phyloP scores from a whole-genome alignment of 2,113 vertebrate species.

The Semnopithecus entellus region DNA sequence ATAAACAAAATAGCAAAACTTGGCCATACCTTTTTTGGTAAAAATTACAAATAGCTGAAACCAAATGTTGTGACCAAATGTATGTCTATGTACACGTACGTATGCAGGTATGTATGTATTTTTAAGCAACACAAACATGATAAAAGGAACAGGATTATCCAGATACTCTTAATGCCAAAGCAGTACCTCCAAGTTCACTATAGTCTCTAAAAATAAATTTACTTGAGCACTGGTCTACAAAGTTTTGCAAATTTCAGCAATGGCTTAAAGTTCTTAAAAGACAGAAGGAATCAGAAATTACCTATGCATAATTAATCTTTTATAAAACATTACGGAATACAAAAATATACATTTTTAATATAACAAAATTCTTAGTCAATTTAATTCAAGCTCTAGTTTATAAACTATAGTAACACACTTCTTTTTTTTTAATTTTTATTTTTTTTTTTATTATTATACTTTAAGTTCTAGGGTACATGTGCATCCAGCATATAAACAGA shows the following conservation, averaged over 20 bases:
- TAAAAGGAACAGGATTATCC: not conserved
- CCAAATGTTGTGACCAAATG: not conserved
- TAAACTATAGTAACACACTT: not conserved
- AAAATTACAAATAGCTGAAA: not conserved
- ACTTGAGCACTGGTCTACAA: not conserved
- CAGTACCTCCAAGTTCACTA: not conserved
- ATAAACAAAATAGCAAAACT: not conserved
- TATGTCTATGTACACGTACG: not conserved
- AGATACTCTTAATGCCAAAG: not conserved
- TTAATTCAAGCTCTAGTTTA: not conserved
- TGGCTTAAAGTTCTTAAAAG: not conserved
- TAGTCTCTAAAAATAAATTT: not conserved
- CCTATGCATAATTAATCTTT: not conserved
- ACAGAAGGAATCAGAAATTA: not conserved
- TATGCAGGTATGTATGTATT: not conserved
- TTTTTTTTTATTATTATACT: too few relatives aligned
- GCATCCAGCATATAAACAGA: too few relatives aligned
- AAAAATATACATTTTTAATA: not conserved
- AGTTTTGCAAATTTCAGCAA: not conserved
- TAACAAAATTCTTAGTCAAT: not conserved
- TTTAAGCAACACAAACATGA: not conserved
- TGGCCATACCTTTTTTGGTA: not conserved
- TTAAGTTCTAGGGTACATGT: too few relatives aligned
- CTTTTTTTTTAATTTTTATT: too few relatives aligned
- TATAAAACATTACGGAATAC: not conserved